Percentiles rank a stretch among this genome's conserved stretches.
These are phyloP conservation scores for Chiloscyllium plagiosum DNA, from an alignment of 2,113 vertebrate species.

Conservation along the genomic window DNA sequence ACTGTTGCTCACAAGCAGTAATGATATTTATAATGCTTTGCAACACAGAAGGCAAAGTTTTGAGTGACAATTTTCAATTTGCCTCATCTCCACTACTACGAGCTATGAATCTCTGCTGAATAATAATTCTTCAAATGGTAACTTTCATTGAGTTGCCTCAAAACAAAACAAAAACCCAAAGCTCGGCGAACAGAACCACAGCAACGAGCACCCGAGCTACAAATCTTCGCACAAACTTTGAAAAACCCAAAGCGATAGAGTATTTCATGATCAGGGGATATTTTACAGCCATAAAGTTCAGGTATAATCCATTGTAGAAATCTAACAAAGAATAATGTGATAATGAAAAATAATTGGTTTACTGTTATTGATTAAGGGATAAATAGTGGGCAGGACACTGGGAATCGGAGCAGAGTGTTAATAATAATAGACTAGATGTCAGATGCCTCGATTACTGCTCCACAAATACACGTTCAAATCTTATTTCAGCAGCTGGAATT, in stretches of 20 bases:
- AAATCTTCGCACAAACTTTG: too few species aligned
- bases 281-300: too few species aligned
- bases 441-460: neutral
- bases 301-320: too few species aligned
- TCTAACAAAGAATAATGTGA: too few species aligned
- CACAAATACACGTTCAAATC: neutral
- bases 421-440: neutral
- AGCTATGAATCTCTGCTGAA: neutral
- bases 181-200: too few species aligned
- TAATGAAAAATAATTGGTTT: too few species aligned
- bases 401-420: neutral
- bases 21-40: neutral
- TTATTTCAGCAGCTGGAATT: neutral
- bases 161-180: neutral
- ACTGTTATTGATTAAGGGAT: too few species aligned
- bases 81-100: neutral
- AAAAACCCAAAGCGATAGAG: too few species aligned
- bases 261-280: too few species aligned
- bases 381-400: neutral
- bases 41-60: neutral
- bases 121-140: neutral
- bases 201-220: too few species aligned
- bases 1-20: neutral
- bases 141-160: neutral
- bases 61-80: neutral